Evolutionary conservation across 2,888 invertebrate species (phyloP).

Genomic region (Drosophila lacicola): DNA sequence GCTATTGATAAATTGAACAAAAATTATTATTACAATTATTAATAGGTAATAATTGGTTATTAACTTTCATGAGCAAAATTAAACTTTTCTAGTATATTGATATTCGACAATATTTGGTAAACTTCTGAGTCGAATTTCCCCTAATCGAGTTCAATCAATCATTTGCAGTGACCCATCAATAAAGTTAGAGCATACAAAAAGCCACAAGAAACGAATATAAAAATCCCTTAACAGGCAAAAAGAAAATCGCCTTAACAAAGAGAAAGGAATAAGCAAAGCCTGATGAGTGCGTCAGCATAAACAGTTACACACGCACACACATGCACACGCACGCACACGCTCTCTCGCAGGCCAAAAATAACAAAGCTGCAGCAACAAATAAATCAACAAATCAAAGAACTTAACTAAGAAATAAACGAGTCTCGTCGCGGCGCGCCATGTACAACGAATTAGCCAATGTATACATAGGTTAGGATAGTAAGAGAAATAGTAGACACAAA

Average conservation of each 20-base stretch:
- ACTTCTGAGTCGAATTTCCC: not conserved
- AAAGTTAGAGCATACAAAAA: constrained; percentile 32
- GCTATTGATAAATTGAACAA: too few species aligned
- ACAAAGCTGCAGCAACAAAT: constrained; percentile 34
- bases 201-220: not conserved
- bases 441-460: constrained; percentile 51
- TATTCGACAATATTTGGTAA: not conserved
- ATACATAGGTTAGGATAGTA: constrained; percentile 27
- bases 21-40: too few species aligned
- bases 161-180: constrained; percentile 11
- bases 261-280: constrained; percentile 25
- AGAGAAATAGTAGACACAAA: constrained; percentile 19
- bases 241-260: constrained; percentile 15
- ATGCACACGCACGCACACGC: not conserved
- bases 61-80: too few species aligned
- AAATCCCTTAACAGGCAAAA: constrained; percentile 38
- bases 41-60: too few species aligned
- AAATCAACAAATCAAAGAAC: constrained; percentile 70
- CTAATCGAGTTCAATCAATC: constrained; percentile 4
- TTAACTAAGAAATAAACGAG: constrained; percentile 62
- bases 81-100: not conserved
- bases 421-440: constrained; percentile 34
- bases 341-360: not conserved
- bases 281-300: constrained; percentile 54
- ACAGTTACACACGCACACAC: constrained; percentile 17